phyloP scores from a whole-genome alignment of 2,113 vertebrate genomes.

The Oryzias woworae region DNA sequence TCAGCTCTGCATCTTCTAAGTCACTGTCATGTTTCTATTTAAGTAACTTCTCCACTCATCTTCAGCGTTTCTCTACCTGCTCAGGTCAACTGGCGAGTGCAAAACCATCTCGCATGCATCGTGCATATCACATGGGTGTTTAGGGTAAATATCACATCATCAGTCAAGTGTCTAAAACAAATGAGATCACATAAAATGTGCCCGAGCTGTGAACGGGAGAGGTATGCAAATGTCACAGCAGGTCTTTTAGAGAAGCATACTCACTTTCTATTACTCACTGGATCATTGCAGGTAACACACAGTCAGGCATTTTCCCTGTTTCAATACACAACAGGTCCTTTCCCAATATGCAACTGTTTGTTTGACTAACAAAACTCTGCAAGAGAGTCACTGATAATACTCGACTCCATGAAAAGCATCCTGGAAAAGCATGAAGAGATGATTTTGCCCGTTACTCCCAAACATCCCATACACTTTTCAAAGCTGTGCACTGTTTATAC shows the following conservation, averaged over 20 bases:
- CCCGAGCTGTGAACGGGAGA: neutral
- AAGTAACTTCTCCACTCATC: neutral
- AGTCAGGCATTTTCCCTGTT: neutral
- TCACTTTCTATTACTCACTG: neutral
- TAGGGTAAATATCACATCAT: neutral
- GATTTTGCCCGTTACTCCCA: slow-evolving; percentile 27
- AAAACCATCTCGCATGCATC: too few relatives aligned
- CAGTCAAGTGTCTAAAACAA: neutral
- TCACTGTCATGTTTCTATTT: neutral
- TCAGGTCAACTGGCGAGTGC: neutral
- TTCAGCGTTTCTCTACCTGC: neutral
- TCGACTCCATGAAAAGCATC: neutral
- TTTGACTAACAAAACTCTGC: neutral
- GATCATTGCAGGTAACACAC: neutral
- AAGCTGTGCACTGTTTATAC: slow-evolving; percentile 45
- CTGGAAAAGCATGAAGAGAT: slow-evolving; percentile 10
- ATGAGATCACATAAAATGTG: neutral
- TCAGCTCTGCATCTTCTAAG: neutral
- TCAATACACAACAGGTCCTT: neutral
- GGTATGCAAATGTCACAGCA: neutral
- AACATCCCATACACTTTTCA: slow-evolving; percentile 25
- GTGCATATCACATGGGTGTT: too few relatives aligned
- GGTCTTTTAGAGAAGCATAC: too few relatives aligned
- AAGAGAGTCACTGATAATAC: neutral
- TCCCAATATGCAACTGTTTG: neutral